These are phyloP conservation scores for Acanthurus lineatus DNA, from an alignment of 2,797 vertebrate species.

Conservation along the genomic window DNA sequence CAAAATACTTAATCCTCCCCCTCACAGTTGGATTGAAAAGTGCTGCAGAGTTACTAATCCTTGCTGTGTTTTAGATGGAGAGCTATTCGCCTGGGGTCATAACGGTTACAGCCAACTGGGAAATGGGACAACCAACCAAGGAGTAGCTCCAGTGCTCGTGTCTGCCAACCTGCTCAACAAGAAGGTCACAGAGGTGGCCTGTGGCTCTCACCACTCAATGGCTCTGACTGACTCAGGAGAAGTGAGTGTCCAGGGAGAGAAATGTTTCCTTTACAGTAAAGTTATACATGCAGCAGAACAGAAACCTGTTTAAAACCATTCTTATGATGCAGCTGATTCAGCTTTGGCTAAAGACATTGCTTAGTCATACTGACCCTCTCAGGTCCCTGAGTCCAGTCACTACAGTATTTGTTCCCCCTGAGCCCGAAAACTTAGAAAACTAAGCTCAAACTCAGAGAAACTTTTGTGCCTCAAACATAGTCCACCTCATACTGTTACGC, in stretches of 20 bases:
- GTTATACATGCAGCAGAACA: not conserved
- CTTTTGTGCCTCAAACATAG: constrained; percentile 29
- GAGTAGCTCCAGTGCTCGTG: constrained; percentile 90
- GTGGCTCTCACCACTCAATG: constrained; percentile 98
- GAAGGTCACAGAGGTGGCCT: constrained; percentile 93
- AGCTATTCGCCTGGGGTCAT: constrained; percentile 96
- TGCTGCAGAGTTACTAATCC: constrained; percentile 23
- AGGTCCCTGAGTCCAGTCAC: constrained; percentile 8
- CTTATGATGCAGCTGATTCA: constrained; percentile 31
- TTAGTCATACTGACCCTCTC: constrained; percentile 15
- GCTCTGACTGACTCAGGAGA: constrained; percentile 93
- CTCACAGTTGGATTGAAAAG: constrained; percentile 21
- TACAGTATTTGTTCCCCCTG: constrained; percentile 33
- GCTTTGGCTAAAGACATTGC: constrained; percentile 29
- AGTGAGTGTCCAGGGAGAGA: constrained; percentile 79
- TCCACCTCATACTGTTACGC: not conserved
- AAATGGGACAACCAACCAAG: constrained; percentile 95
- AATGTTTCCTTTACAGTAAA: not conserved
- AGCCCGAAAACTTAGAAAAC: constrained; percentile 35
- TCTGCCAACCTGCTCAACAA: constrained; percentile 92
- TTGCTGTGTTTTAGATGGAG: constrained; percentile 89
- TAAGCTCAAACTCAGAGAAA: constrained; percentile 22
- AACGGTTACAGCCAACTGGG: constrained; percentile 98
- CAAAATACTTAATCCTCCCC: constrained; percentile 9
- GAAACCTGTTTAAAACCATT: constrained; percentile 7